Evolutionary conservation across 2,888 invertebrate genomes (phyloP), one percentile per base, ranked within the genome.

Genomic region (Conomelus anceps): DNA sequence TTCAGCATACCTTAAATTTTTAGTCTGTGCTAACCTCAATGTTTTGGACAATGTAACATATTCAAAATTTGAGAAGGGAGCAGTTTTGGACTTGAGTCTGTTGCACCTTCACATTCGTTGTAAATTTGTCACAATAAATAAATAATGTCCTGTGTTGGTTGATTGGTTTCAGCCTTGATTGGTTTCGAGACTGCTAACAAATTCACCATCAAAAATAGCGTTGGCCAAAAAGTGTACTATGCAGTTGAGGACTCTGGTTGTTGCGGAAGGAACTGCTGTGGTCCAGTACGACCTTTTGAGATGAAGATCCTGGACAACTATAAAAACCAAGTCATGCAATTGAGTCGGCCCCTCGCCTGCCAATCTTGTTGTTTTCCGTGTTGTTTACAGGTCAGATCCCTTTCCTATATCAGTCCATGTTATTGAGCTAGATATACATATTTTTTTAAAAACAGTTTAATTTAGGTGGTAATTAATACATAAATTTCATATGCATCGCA

Each of bases 111-210:
- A n/a, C n/a, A n/a, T n/a, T n/a, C n/a, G n/a, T n/a, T n/a, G n/a
- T n/a, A n/a, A n/a, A n/a, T n/a, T n/a, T n/a, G n/a, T n/a, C n/a
- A n/a, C n/a, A n/a, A n/a, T n/a, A 26, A 26, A 26, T 26, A 88
- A 26, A 26, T 88, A 89, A 29, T 88, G 41, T 89, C 87, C 63
- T 63, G 63, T 63, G n/a, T n/a, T n/a, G n/a, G n/a, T n/a, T n/a
- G n/a, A 87, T 87, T 23, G 84, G 6, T 93, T 93, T 92, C 93
- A 95, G 98, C 96, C 9, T 95, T 98, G 91, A 96, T 96, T 91
- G 97, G 98, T 22, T 98, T 97, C 93, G 98, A 98, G 94, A 97
- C 97, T 13, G 96, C 97, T 93, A 98, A 98, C 93, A 98, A 98
- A 93, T 98, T 97, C 93, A 96, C 96, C 84, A 94, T 98, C 85